These are phyloP conservation scores for Azemiops feae DNA, from an alignment of 2,113 vertebrate genomes.

Conservation along the genomic window DNA sequence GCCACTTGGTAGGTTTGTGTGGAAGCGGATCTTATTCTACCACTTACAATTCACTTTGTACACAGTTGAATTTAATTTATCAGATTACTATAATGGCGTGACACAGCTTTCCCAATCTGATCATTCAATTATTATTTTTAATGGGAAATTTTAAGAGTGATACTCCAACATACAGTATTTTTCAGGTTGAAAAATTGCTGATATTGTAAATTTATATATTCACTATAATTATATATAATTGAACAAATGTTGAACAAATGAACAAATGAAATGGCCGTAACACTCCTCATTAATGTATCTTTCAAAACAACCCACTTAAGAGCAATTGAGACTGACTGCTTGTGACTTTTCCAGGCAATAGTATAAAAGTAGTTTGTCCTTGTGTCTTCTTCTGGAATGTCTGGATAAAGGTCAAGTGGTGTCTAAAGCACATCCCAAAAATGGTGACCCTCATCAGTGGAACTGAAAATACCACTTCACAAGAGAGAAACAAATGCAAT, in stretches of 20 bases:
- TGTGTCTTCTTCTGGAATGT: neutral
- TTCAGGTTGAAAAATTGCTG: neutral
- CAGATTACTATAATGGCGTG: neutral
- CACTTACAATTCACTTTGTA: neutral
- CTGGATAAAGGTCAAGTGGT: neutral
- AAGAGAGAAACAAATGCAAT: neutral
- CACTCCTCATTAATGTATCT: neutral
- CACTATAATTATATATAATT: neutral
- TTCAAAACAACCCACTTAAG: neutral
- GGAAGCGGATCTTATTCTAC: neutral
- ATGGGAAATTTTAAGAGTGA: neutral
- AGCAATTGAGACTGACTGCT: neutral
- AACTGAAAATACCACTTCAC: neutral
- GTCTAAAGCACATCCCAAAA: neutral
- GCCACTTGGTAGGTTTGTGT: neutral
- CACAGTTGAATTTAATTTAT: neutral
- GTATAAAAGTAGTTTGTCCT: neutral
- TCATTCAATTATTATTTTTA: neutral
- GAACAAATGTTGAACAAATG: too few species aligned
- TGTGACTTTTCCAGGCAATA: neutral
- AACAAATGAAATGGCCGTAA: neutral
- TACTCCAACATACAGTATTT: neutral
- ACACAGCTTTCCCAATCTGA: neutral
- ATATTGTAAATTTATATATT: neutral
- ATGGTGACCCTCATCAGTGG: neutral